These are phyloP conservation scores for Plebejus melissa DNA, from an alignment of 2,888 invertebrate genomes.

Conservation along the genomic window DNA sequence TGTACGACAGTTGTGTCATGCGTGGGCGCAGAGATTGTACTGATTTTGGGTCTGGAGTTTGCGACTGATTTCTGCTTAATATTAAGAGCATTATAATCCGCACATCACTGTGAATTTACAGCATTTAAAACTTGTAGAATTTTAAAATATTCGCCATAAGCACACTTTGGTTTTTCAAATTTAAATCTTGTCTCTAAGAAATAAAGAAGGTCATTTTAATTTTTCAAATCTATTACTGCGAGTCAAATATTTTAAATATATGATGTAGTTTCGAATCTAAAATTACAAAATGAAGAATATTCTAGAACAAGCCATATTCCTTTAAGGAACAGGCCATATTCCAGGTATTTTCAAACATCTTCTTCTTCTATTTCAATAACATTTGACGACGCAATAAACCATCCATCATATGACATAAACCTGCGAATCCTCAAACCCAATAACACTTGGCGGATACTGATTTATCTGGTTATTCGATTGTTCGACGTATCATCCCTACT, in stretches of 20 bases:
- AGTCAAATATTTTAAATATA: too few relatives aligned
- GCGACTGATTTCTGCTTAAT: background rate
- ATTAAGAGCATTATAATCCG: background rate
- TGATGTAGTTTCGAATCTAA: too few relatives aligned
- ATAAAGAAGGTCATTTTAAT: too few relatives aligned
- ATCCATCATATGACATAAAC: constrained; percentile 1
- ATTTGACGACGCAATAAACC: background rate
- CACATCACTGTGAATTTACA: too few relatives aligned
- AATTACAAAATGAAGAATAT: too few relatives aligned
- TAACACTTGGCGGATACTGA: background rate
- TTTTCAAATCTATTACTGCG: too few relatives aligned
- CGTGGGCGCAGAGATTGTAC: constrained; percentile 12
- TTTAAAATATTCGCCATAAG: too few relatives aligned
- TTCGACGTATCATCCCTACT: background rate
- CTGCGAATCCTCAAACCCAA: background rate
- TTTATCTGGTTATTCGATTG: constrained; percentile 13
- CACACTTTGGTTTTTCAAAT: too few relatives aligned
- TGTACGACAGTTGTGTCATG: constrained; percentile 14
- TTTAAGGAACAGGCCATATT: background rate
- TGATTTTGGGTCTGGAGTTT: constrained; percentile 19
- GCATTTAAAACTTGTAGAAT: too few relatives aligned
- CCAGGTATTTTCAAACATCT: background rate
- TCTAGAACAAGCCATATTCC: too few relatives aligned
- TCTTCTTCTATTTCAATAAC: constrained; percentile 2
- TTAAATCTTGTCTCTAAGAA: too few relatives aligned